These are phyloP conservation scores for Contarinia nasturtii DNA, from an alignment of 1,140 invertebrate genomes.

Conservation along the genomic window DNA sequence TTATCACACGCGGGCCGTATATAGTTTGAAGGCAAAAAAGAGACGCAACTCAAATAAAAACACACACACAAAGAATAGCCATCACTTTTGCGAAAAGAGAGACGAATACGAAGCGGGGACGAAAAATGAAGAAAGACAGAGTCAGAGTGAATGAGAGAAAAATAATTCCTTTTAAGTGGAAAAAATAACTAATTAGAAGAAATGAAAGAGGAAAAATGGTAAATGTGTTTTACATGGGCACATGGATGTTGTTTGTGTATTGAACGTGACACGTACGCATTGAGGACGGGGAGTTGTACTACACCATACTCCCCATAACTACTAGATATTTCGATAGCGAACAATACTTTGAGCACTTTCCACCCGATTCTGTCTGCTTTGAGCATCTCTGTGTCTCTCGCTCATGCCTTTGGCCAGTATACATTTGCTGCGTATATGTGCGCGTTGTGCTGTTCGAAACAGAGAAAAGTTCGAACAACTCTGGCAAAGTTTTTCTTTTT, in stretches of 20 bases:
- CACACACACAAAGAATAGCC: background rate
- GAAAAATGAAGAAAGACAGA: background rate
- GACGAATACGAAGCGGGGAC: background rate
- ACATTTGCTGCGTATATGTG: too few relatives aligned
- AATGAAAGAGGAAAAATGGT: background rate
- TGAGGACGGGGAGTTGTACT: background rate
- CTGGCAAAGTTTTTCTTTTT: too few relatives aligned
- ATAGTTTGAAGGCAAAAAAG: too few relatives aligned
- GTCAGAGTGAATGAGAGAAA: background rate
- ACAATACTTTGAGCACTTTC: background rate
- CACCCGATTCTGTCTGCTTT: background rate
- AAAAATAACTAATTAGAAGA: background rate
- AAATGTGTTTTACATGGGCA: background rate
- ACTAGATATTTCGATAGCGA: background rate
- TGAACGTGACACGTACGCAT: background rate
- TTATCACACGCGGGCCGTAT: too few relatives aligned
- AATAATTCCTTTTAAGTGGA: background rate
- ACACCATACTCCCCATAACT: too few relatives aligned
- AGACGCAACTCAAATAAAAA: background rate
- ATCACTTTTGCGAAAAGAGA: background rate
- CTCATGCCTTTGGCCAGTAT: too few relatives aligned
- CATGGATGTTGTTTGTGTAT: background rate
- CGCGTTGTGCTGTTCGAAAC: too few relatives aligned
- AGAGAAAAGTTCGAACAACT: too few relatives aligned
- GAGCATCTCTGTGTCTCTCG: background rate